Conservation (phyloP, 2,888 invertebrate genomes). For the Mactromeris polynyma region DNA sequence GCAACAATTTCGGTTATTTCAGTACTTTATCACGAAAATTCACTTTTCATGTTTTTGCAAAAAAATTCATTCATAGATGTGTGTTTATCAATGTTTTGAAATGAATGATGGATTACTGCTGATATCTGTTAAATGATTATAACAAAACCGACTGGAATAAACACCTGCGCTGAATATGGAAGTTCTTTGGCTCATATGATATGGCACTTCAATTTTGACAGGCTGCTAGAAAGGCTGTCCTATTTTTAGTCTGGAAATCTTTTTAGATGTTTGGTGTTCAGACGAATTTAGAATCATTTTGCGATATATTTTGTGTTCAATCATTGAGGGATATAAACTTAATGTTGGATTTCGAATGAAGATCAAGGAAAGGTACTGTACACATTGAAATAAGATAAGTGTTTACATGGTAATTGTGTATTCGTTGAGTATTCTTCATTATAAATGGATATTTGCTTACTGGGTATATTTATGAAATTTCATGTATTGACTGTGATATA, state of each 20-base stretch:
- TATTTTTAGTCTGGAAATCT: conserved; percentile 9
- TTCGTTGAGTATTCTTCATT: too few relatives aligned
- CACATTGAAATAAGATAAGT: too few relatives aligned
- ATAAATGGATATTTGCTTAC: too few relatives aligned
- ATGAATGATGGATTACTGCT: neutral
- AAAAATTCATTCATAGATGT: neutral
- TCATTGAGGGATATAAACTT: neutral
- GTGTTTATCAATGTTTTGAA: conserved; percentile 1
- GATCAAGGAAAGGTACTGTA: neutral
- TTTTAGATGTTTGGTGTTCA: conserved; percentile 13
- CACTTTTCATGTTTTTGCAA: neutral
- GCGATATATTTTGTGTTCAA: neutral
- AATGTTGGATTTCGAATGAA: neutral
- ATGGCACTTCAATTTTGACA: neutral
- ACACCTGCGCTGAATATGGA: neutral
- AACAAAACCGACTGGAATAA: neutral
- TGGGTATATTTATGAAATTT: too few relatives aligned
- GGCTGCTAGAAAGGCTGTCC: neutral
- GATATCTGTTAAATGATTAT: neutral
- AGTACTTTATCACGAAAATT: neutral
- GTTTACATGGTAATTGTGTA: too few relatives aligned
- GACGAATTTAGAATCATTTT: neutral
- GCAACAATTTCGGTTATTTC: too few relatives aligned
- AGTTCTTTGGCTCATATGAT: neutral
- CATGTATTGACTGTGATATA: too few relatives aligned